Evolutionary conservation across 1,140 invertebrate genomes (phyloP), one percentile per base, ranked within the genome.

Genomic region (Drosophila azteca): DNA sequence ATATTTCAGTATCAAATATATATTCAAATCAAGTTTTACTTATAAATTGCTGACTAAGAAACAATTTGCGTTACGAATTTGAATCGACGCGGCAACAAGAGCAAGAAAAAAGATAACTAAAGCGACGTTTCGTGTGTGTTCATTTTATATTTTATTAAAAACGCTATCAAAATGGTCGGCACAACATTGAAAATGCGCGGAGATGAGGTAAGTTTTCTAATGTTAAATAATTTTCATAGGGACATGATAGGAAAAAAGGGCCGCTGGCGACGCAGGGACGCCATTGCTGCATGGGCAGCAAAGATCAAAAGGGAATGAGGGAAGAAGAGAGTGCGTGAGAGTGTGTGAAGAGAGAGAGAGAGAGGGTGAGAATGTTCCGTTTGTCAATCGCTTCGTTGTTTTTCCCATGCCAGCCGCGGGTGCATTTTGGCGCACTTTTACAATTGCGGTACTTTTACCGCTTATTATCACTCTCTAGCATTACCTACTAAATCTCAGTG

Each of bases 151-250:
- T 44, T 69, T 22, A 20, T 55, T 13, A 17, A 11, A 20, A 39
- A 41, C 55, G 13, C 44, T 15, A 59, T 51, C 53, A 84, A 84
- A 51, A 90, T 90, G 85, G 75, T 76, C 68, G 78, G 80, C 60
- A 77, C 85, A 46, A 74, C 74, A 15, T 15, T 76, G 6, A 81
- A 85, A 82, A 67, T 90, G 75, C 65, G 72, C 2, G 53, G 83
- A 57, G 85, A 90, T 8, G 85, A 90, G 85, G 85, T 90, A 60
- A 90, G 75, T 76, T 15, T n/a, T 26, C 7, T n/a, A 13, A 13
- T 4, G 7, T 6, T 29, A n/a, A 22, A 6, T 46, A 26, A 11
- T 11, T 41, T 55, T 31, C 6, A 22, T 7, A 20, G 11, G 7
- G n/a, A n/a, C 22, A 17, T 22, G 26, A 60, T 17, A 13, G 15